Percentiles rank a stretch among this genome's conserved stretches.
These are phyloP conservation scores for Desmophyllum pertusum DNA, from an alignment of 92 coral and sea anemone species.

Conservation along the genomic window DNA sequence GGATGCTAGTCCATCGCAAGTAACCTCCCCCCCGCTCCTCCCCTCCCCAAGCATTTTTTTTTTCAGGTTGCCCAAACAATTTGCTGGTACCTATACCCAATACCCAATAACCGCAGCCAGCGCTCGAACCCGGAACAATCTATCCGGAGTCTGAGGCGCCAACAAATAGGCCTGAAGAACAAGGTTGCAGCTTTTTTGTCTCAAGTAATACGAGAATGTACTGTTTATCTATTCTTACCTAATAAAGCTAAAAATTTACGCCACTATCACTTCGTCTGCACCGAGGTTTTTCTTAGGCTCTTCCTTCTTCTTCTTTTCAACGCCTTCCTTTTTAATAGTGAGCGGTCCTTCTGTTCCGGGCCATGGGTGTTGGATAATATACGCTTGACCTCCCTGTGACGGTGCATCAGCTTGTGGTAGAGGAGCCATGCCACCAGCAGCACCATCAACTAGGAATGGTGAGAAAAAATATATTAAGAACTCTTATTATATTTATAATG, in stretches of 20 bases:
- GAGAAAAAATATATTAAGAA: no score
- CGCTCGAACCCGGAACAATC: no score
- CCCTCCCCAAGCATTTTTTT: no score
- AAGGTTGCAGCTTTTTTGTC: not conserved
- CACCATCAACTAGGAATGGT: not conserved
- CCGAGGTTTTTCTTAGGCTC: conserved; percentile 19
- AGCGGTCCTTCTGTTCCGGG: conserved; percentile 69
- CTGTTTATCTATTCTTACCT: not conserved
- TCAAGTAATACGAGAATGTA: not conserved
- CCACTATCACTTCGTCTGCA: conserved; percentile 41
- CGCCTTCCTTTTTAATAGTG: conserved; percentile 51
- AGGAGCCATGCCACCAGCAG: not conserved
- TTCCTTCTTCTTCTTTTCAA: conserved; percentile 13
- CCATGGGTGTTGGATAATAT: conserved; percentile 51
- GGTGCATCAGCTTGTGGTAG: conserved; percentile 24
- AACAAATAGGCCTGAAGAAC: no score
- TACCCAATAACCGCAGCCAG: no score
- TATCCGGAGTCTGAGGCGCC: no score
- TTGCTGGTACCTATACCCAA: no score
- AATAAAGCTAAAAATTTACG: not conserved
- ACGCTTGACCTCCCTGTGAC: conserved; percentile 25
- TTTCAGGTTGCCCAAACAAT: no score
- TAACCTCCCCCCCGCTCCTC: no score
- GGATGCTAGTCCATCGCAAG: no score
- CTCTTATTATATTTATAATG: no score